Base-by-base conservation (phyloP, 2,113 vertebrate species). In the Erinaceus europaeus region DNA sequence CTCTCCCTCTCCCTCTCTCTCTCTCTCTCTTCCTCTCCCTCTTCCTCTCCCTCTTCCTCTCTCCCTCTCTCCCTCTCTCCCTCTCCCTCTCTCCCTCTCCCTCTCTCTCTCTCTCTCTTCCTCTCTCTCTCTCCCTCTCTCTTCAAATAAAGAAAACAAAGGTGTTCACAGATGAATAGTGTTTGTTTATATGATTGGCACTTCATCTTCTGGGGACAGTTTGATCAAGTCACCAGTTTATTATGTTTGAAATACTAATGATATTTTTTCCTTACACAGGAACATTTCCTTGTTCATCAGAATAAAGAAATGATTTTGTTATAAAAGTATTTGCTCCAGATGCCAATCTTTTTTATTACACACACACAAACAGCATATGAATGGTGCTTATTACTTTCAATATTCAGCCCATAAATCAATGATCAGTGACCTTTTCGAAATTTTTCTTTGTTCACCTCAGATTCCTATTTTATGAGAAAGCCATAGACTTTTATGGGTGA, bases 171-270 rank as follows among this genome's bases (percentile, higher is more conserved):
- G 29, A 87, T 68, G 32, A 86, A 83, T 64, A 48, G 21, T 44
- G 40, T 61, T 71, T 87, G 48, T 15, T 50, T 55, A 14, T 81
- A 25, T 32, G n/a, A n/a, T 67, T 57, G 52, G 57, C 48, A n/a
- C n/a, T 77, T 80, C 59, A 32, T 53, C 62, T 46, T 57, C 36
- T 21, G 2, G 53, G 3, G n/a, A 50, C 27, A 86, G 23, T 77
- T 86, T 80, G 86, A 90, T 89, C 69, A 91, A 81, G 42, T 78
- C 87, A 52, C 18, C n/a, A 29, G 17, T 32, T 59, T 90, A 90
- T 72, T 78, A 52, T 59, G 65, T 91, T 91, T 90, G 50, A 89
- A 91, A 76, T 88, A 65, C 21, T 81, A 46, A 90, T 59, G 73
- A 94, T 9, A 87, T 72, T 84, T 89, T 90, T 80, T n/a, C 44